Percentiles rank a stretch among this genome's conserved stretches.
phyloP scores from a whole-genome alignment of 1,140 invertebrate genomes.

The Battus philenor region DNA sequence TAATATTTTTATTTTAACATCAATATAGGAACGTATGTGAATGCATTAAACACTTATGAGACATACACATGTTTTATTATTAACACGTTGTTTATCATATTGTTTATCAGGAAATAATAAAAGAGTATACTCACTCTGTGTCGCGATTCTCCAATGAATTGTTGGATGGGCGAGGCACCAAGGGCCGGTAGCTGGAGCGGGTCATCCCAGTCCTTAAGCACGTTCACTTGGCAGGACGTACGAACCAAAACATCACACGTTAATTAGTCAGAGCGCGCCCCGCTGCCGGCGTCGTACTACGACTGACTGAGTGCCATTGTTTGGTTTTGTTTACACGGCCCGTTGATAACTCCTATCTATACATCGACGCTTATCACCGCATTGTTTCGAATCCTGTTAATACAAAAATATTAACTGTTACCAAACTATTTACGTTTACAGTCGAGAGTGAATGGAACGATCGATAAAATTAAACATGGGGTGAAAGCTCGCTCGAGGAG shows the following conservation, averaged over 20 bases:
- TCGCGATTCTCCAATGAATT: conserved; percentile 57
- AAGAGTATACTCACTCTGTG: conserved; percentile 50
- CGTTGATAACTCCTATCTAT: conserved; percentile 46
- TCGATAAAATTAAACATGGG: conserved; percentile 55
- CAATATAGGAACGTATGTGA: too few species aligned
- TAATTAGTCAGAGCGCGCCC: conserved; percentile 41
- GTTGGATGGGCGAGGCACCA: conserved; percentile 58
- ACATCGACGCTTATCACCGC: conserved; percentile 23
- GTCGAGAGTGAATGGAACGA: conserved; percentile 36
- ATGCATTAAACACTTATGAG: too few species aligned
- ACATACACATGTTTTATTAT: too few species aligned
- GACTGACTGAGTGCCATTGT: conserved; percentile 47
- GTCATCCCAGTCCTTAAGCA: conserved; percentile 39
- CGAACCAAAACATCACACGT: conserved; percentile 17
- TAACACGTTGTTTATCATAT: too few species aligned
- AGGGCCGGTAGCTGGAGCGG: conserved; percentile 57
- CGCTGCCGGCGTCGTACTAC: conserved; percentile 30
- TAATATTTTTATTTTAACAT: too few species aligned
- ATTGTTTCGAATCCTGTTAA: too few species aligned
- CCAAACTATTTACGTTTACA: conserved; percentile 47
- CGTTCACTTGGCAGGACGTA: conserved; percentile 8
- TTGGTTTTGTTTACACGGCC: conserved; percentile 28
- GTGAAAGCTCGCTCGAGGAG: conserved; percentile 50
- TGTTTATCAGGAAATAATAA: conserved; percentile 16
- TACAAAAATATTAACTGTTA: too few species aligned